phyloP scores from a whole-genome alignment of 2,113 vertebrate genomes.

The Brevimyrus niger region DNA sequence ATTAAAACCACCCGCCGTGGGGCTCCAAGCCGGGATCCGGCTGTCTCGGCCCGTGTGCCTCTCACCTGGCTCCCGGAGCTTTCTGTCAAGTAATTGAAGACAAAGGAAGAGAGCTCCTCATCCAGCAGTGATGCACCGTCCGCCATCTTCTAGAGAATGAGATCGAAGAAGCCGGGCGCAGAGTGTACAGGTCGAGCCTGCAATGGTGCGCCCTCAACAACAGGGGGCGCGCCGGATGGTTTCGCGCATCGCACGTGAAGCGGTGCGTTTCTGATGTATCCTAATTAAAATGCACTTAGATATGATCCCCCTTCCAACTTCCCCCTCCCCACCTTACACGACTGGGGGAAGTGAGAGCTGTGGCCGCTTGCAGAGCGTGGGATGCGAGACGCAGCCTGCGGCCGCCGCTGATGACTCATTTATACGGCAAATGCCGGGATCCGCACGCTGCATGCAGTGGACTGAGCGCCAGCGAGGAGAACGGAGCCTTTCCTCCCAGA shows the following conservation, averaged over 20 bases:
- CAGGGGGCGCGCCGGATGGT: conserved; percentile 31
- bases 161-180: conserved; percentile 47
- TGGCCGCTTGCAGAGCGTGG: neutral
- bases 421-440: conserved; percentile 28
- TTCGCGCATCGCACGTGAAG: neutral
- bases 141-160: conserved; percentile 95
- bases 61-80: conserved; percentile 79
- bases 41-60: conserved; percentile 16
- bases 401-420: conserved; percentile 33
- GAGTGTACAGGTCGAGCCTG: conserved; percentile 46
- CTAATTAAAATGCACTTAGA: neutral
- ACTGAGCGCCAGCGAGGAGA: neutral
- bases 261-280: neutral
- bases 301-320: neutral
- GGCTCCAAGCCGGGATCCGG: neutral
- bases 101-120: conserved; percentile 93
- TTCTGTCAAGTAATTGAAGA: conserved; percentile 93
- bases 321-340: neutral
- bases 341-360: neutral
- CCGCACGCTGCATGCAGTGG: neutral
- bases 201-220: conserved; percentile 39
- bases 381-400: neutral
- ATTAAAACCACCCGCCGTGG: neutral
- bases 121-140: conserved; percentile 92
- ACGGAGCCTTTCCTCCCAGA: neutral